These are phyloP conservation scores for Gnathonemus echidnorhynchus DNA, from an alignment of 2,113 vertebrate genomes.

Conservation along the genomic window DNA sequence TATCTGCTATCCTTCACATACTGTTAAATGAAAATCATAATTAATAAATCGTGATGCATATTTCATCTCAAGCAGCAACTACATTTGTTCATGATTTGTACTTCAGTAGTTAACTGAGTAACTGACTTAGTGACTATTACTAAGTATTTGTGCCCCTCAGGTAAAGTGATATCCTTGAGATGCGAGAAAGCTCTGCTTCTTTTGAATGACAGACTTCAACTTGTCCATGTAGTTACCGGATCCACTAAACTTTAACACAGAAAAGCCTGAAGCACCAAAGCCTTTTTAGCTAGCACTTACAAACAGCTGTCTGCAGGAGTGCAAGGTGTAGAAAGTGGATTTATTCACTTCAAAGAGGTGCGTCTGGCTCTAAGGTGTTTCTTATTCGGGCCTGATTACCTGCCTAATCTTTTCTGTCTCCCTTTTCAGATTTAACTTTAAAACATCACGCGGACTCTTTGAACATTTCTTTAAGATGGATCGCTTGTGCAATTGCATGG, in stretches of 20 bases:
- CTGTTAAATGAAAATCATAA: not conserved
- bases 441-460: not conserved
- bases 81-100: not conserved
- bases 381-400: constrained; percentile 20
- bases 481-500: not conserved
- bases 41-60: not conserved
- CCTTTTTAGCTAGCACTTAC: constrained; percentile 20
- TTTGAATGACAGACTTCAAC: constrained; percentile 7
- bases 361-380: constrained; percentile 17
- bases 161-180: not conserved
- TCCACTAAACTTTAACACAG: not conserved
- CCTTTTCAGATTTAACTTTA: constrained; percentile 5
- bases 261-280: constrained; percentile 16
- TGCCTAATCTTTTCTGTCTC: constrained; percentile 18
- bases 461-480: not conserved
- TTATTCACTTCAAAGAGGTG: constrained; percentile 29
- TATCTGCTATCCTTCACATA: not conserved
- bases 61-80: not conserved
- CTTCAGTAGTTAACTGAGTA: not conserved
- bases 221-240: constrained; percentile 5
- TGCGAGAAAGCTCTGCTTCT: not conserved
- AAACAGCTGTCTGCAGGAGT: constrained; percentile 24
- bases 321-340: constrained; percentile 25
- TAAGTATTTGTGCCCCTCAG: not conserved
- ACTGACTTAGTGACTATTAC: not conserved